Base-by-base conservation (phyloP, 2,888 invertebrate genomes). In the Entomobrya proxima region DNA sequence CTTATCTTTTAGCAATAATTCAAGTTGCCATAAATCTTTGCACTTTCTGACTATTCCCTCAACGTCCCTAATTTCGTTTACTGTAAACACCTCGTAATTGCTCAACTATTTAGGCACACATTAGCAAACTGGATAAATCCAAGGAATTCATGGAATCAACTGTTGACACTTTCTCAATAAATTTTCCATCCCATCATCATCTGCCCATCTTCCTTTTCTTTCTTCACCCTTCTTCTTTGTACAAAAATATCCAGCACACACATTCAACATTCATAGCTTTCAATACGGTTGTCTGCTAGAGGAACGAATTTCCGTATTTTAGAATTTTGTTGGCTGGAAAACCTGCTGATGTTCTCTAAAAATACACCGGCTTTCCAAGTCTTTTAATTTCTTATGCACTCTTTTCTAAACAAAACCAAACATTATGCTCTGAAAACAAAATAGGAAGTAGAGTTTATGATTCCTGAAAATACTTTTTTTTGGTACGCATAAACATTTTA, bases 161-260 rank as follows among this genome's bases (percentile, higher is more conserved):
- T 69, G 69, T n/a, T 37, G 67, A 67, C 37, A 67, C 24, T 35
- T 37, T 18, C n/a, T 37, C 21, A n/a, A 67, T 69, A 69, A 69
- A 69, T 69, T 32, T 32, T 69, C 27, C 27, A 5, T 18, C 11
- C 11, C 18, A 58, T 21, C 4, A 21, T 52, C 52, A 21, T 52
- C 58, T 4, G n/a, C n/a, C 27, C 30, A 52, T 21, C 58, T 11
- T 58, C 30, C 30, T 30, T 13, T 15, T 58, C 3, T 27, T 30
- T 2, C 30, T 30, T 1, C 13, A 27, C 9, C 7, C 9, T 13
- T 6, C 58, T 13, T 30, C 2, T 15, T 3, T 18, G 9, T 2
- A 18, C 18, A 2, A 6, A 13, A 52, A 2, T 21, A 11, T 24
- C 5, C 21, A 52, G 24, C 21, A 52, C 3, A 21, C 52, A 21